These are phyloP conservation scores for Troilus luridus DNA, from an alignment of 2,888 invertebrate species.

Conservation along the genomic window DNA sequence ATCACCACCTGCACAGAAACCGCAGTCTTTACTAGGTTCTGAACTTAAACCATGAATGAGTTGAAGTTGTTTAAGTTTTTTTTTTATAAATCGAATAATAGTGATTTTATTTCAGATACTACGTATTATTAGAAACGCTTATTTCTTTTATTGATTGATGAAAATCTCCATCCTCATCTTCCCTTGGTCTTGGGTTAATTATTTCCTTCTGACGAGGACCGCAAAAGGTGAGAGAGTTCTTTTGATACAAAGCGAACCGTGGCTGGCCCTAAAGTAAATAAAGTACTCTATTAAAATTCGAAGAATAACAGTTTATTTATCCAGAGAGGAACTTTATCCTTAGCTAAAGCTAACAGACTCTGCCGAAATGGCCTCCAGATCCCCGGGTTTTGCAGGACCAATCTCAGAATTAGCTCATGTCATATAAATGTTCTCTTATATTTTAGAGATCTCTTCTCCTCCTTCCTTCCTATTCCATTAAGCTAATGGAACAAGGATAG, in stretches of 20 bases:
- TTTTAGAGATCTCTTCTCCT: slow-evolving; percentile 22
- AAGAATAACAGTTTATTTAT: slow-evolving; percentile 37
- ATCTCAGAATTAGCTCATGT: slow-evolving; percentile 48
- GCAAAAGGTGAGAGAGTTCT: background rate
- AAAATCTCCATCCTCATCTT: background rate
- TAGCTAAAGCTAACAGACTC: background rate
- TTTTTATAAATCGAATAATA: background rate
- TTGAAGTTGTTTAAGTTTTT: too few relatives aligned
- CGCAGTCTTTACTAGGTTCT: too few relatives aligned
- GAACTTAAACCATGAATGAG: too few relatives aligned
- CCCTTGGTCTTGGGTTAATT: background rate
- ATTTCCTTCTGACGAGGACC: background rate
- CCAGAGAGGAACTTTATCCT: slow-evolving; percentile 1
- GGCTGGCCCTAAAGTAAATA: background rate
- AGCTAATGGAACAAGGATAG: slow-evolving; percentile 8
- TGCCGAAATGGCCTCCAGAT: slow-evolving; percentile 57
- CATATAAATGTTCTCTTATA: slow-evolving; percentile 41
- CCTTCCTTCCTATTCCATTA: slow-evolving; percentile 23
- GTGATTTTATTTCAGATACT: background rate
- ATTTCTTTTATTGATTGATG: background rate
- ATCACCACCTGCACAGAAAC: too few relatives aligned
- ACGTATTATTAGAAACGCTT: too few relatives aligned
- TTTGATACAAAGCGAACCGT: background rate
- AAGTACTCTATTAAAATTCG: slow-evolving; percentile 27
- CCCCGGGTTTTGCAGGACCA: slow-evolving; percentile 37